phyloP scores from a whole-genome alignment of 2,888 invertebrate species.

The Syritta pipiens region DNA sequence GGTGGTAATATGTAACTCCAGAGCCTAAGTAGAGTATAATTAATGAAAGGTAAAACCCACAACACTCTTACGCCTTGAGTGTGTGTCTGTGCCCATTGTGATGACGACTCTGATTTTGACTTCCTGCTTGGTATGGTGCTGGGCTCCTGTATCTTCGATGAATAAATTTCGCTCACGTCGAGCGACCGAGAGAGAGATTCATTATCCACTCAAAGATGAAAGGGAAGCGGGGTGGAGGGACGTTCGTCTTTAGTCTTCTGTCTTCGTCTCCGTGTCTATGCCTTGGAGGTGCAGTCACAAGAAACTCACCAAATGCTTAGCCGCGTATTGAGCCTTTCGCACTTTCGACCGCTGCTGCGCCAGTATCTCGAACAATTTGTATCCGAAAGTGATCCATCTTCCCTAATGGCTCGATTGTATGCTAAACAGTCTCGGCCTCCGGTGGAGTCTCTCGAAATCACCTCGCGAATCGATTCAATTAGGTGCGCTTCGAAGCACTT shows the following conservation, averaged over 20 bases:
- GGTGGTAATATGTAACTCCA: constrained; percentile 60
- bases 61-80: constrained; percentile 58
- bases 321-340: constrained; percentile 54
- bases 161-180: constrained; percentile 49
- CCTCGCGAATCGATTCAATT: constrained; percentile 57
- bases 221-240: too few relatives aligned
- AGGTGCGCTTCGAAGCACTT: constrained; percentile 40
- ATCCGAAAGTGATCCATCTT: constrained; percentile 71
- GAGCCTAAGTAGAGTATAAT: constrained; percentile 70
- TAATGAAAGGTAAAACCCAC: constrained; percentile 70
- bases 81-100: constrained; percentile 39
- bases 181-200: constrained; percentile 24
- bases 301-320: constrained; percentile 61
- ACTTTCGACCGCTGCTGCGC: constrained; percentile 58
- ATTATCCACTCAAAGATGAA: constrained; percentile 62
- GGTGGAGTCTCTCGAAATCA: too few relatives aligned
- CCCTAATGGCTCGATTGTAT: constrained; percentile 71
- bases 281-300: constrained; percentile 19
- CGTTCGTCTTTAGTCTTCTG: not conserved
- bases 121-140: constrained; percentile 63
- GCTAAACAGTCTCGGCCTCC: constrained; percentile 61
- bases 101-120: constrained; percentile 63
- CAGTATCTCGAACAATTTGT: constrained; percentile 70
- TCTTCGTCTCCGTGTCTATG: not conserved
- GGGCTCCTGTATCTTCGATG: constrained; percentile 58